Base-by-base conservation (phyloP, 2,888 invertebrate genomes). In the Pedicia rivosa region DNA sequence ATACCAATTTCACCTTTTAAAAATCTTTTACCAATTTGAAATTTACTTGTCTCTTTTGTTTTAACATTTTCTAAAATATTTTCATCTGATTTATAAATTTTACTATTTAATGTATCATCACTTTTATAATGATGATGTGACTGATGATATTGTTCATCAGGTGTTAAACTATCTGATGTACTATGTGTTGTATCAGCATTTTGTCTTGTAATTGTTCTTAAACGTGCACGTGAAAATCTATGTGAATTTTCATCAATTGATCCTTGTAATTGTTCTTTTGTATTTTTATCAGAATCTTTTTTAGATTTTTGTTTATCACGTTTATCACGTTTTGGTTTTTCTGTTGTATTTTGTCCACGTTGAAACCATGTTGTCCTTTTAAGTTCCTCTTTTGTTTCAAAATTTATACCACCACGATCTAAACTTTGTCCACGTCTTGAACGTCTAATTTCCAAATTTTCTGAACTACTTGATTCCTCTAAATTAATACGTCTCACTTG, bases 1-100 rank as follows among this genome's bases (percentile, higher is more conserved):
- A 62, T 62, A 38, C 61, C 61, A 17, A 62, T 62, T 46, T 62
- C 61, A 1, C 61, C 61, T 24, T 54, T 55, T 2, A 62, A 45
- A 22, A 62, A 55, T 5, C 58, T 54, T 12, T 59, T 51, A 1
- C 61, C 61, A 38, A 61, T 58, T 40, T 59, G 59, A 45, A 61
- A 48, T 44, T 56, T 58, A 1, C 46, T 37, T 20, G 47, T 46
- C 20, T 32, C 20, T 7, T 13, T 22, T 5, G 32, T 17, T 22
- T 32, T 32, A 4, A 13, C 10, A 2, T 17, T 22, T n/a, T n/a
- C n/a, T n/a, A n/a, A n/a, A n/a, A n/a, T n/a, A n/a, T n/a, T n/a
- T n/a, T n/a, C n/a, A n/a, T n/a, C n/a, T n/a, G n/a, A n/a, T n/a
- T n/a, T n/a, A n/a, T n/a, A n/a, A n/a, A n/a, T n/a, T n/a, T n/a